Conservation (phyloP, 2,113 vertebrate species). For the Channa argus region DNA sequence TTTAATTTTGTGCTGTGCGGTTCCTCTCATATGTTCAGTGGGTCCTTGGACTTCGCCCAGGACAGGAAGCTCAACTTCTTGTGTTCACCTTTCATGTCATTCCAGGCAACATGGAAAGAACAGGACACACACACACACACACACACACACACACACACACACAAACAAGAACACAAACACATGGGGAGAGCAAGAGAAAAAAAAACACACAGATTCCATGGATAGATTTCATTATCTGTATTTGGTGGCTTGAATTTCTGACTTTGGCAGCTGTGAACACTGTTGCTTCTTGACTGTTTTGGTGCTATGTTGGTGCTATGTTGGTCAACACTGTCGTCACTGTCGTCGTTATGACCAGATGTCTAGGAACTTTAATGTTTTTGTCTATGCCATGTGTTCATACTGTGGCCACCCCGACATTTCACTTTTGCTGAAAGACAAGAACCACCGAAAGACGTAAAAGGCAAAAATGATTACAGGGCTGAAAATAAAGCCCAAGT, state of each 20-base stretch:
- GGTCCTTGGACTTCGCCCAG: slow-evolving; percentile 67
- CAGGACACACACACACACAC: slow-evolving; percentile 27
- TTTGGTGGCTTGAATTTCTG: slow-evolving; percentile 43
- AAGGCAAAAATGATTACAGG: not conserved
- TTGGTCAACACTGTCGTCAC: not conserved
- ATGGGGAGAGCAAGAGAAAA: not conserved
- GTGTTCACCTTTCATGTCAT: slow-evolving; percentile 70
- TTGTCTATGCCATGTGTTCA: slow-evolving; percentile 24
- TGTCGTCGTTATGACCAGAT: slow-evolving; percentile 25
- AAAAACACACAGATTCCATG: slow-evolving; percentile 20
- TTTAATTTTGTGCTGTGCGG: slow-evolving; percentile 57
- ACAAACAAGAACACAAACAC: slow-evolving; percentile 1
- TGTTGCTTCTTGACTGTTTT: slow-evolving; percentile 27
- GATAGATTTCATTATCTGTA: slow-evolving; percentile 49
- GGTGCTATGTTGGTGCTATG: slow-evolving; percentile 1
- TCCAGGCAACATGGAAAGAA: slow-evolving; percentile 60
- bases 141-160: slow-evolving; percentile 3
- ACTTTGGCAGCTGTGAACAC: slow-evolving; percentile 50
- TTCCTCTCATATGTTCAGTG: slow-evolving; percentile 65
- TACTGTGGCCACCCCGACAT: slow-evolving; percentile 1
- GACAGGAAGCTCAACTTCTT: slow-evolving; percentile 71
- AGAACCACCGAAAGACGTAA: not conserved
- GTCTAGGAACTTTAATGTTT: slow-evolving; percentile 20
- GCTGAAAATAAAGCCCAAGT: slow-evolving; percentile 12
- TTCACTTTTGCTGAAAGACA: slow-evolving; percentile 32